Conservation (phyloP, 2,113 vertebrate species). For the Capricornis sumatraensis region DNA sequence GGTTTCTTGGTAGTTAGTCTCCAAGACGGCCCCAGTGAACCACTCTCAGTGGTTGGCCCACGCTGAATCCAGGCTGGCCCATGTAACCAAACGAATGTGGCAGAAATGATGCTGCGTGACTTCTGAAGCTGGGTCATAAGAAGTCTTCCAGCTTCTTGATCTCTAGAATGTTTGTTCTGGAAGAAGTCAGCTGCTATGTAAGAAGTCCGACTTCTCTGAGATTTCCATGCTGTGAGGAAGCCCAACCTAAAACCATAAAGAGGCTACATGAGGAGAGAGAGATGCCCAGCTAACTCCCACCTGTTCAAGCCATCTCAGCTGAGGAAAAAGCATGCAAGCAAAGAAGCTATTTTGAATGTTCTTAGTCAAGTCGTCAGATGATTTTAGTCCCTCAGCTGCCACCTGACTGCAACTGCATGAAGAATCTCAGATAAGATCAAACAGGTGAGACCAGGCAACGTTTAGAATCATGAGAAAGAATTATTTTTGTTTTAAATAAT, state of each 20-base stretch:
- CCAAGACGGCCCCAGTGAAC: background rate
- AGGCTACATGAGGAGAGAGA: background rate
- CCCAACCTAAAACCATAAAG: background rate
- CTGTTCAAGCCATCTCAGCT: background rate
- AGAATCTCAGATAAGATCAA: background rate
- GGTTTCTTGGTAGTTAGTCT: background rate
- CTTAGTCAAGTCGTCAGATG: background rate
- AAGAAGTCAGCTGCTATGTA: background rate
- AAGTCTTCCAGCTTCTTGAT: background rate
- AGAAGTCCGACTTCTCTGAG: background rate
- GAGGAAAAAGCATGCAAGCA: background rate
- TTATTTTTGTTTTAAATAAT: background rate
- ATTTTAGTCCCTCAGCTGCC: background rate
- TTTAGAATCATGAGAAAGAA: background rate
- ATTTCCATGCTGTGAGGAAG: background rate
- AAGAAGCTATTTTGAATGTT: background rate
- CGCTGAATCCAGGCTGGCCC: background rate
- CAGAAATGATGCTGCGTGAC: background rate
- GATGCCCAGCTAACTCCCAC: background rate
- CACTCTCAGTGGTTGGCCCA: background rate
- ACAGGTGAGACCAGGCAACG: background rate
- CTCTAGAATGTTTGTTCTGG: background rate
- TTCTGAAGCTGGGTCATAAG: background rate
- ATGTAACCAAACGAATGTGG: background rate
- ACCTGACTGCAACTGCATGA: background rate